A percentile compares a stretch with the other conserved stretches of the same genome.
These are phyloP conservation scores for Oncopodura yosiiana DNA, from an alignment of 1,140 invertebrate genomes.

Conservation along the genomic window DNA sequence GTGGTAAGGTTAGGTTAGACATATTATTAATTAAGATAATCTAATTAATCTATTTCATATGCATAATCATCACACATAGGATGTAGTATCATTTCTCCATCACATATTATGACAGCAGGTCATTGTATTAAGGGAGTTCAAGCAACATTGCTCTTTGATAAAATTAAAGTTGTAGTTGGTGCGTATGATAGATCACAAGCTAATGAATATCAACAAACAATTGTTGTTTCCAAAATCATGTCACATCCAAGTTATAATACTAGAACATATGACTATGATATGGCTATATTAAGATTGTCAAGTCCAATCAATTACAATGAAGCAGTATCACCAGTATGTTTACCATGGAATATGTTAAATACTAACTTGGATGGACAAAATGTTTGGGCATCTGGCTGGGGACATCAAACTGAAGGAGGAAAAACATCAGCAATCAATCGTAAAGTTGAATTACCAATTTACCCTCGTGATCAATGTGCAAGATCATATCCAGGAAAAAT, in stretches of 20 bases:
- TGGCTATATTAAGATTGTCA: slow-evolving; percentile 44
- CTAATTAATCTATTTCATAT: no score
- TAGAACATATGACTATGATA: slow-evolving; percentile 46
- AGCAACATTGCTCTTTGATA: no score
- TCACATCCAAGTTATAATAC: slow-evolving; percentile 41
- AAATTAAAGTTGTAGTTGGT: no score
- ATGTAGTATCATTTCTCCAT: no score
- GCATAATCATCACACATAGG: no score
- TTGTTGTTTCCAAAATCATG: slow-evolving; percentile 36
- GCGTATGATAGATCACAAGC: no score
- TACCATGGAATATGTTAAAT: slow-evolving; percentile 18
- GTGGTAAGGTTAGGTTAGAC: no score
- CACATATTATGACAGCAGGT: no score
- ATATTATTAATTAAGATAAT: no score
- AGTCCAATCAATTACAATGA: slow-evolving; percentile 2
- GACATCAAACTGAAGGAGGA: slow-evolving; percentile 40
- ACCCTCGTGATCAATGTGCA: slow-evolving; percentile 44
- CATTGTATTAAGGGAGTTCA: no score
- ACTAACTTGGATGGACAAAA: slow-evolving; percentile 9
- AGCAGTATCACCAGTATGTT: slow-evolving; percentile 14
- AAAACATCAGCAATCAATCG: slow-evolving; percentile 46
- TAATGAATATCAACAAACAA: no score
- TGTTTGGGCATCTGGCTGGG: slow-evolving; percentile 20
- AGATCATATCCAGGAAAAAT: slow-evolving; percentile 37
- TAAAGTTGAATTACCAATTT: slow-evolving; percentile 50